Evolutionary conservation across 2,113 vertebrate species (phyloP).

Genomic region (Otolemur garnettii): DNA sequence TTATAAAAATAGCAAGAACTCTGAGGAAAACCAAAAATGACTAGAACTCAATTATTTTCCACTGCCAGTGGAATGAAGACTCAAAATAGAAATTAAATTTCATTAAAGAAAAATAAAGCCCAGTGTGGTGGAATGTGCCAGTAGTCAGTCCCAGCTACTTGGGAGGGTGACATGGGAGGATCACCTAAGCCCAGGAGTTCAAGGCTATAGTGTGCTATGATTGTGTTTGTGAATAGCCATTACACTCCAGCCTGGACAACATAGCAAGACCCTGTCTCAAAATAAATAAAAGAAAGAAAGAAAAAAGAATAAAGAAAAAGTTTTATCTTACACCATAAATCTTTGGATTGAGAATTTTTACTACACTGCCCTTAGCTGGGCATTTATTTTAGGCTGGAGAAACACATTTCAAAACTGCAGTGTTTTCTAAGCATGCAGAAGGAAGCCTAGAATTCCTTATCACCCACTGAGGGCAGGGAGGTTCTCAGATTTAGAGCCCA

Average conservation of each 20-base stretch:
- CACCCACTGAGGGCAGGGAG: background rate
- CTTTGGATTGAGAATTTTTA: slow-evolving; percentile 7
- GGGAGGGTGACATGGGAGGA: no score
- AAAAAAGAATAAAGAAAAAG: background rate
- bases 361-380: background rate
- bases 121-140: no score
- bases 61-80: background rate
- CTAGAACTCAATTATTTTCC: background rate
- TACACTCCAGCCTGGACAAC: no score
- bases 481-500: background rate
- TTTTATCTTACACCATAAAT: background rate
- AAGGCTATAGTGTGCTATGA: no score
- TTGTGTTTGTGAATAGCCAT: no score
- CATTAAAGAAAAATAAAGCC: slow-evolving; percentile 15
- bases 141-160: no score
- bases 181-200: no score
- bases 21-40: slow-evolving; percentile 13
- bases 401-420: background rate
- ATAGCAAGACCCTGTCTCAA: no score
- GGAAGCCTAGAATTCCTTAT: background rate
- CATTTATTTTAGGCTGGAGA: background rate
- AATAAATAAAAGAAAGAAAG: no score
- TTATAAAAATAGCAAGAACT: background rate
- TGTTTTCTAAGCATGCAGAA: background rate
- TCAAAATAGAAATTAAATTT: slow-evolving; percentile 12